Evolutionary conservation across 1,140 invertebrate genomes (phyloP).

Genomic region (Drosophila ironensis): DNA sequence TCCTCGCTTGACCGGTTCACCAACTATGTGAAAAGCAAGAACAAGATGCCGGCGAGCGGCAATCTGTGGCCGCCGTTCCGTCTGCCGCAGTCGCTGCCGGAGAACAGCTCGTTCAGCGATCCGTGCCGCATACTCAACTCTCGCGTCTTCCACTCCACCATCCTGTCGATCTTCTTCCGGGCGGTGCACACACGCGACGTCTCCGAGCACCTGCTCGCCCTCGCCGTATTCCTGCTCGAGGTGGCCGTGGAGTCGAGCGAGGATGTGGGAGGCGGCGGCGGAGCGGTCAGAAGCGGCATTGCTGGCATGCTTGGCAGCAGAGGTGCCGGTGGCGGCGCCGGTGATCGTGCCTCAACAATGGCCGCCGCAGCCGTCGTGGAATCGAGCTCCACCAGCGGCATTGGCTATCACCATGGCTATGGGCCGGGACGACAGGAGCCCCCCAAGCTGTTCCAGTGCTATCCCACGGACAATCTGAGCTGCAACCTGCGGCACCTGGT

Average conservation of each 20-base stretch:
- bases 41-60: conserved; percentile 86
- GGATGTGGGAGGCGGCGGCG: conserved; percentile 68
- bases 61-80: conserved; percentile 93
- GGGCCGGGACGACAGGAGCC: conserved; percentile 73
- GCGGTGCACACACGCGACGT: conserved; percentile 89
- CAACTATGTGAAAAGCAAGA: conserved; percentile 87
- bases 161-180: conserved; percentile 92
- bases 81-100: conserved; percentile 84
- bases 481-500: conserved; percentile 91
- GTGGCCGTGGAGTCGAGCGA: conserved; percentile 88
- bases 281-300: background rate
- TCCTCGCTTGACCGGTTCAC: conserved; percentile 95
- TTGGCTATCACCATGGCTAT: conserved; percentile 56
- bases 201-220: conserved; percentile 92
- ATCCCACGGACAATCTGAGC: conserved; percentile 88
- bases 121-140: conserved; percentile 88
- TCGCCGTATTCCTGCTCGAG: conserved; percentile 93
- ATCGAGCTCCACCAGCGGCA: conserved; percentile 27
- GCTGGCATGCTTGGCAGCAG: no score
- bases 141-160: conserved; percentile 92
- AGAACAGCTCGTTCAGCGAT: conserved; percentile 87
- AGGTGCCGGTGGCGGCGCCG: background rate
- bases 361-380: conserved; percentile 66
- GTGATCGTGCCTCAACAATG: background rate
- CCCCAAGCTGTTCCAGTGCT: conserved; percentile 87